A percentile compares a stretch with the other conserved stretches of the same genome.
Conservation (phyloP, 1,140 invertebrate species). For the Euwallacea fornicatus region DNA sequence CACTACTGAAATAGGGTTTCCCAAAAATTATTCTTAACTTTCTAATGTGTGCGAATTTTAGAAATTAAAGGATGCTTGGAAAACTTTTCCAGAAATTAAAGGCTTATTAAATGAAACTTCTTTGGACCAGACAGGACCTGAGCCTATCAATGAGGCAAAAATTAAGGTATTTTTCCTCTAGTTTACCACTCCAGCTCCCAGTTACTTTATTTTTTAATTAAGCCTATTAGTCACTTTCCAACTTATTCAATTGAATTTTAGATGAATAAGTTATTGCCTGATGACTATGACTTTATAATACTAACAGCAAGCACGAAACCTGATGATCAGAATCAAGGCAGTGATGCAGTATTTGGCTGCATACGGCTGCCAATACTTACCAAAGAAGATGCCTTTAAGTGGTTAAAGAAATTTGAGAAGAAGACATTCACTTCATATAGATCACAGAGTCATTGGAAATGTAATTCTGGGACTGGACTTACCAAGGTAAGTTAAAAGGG, state of each 20-base stretch:
- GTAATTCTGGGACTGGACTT: slow-evolving; percentile 8
- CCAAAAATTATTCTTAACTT: background rate
- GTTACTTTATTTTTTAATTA: background rate
- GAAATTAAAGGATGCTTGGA: background rate
- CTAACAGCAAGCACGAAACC: background rate
- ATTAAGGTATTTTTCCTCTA: background rate
- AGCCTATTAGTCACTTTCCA: background rate
- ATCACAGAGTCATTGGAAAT: slow-evolving; percentile 6
- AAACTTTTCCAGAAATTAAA: background rate
- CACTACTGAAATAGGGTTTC: too few species aligned
- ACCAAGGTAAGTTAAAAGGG: slow-evolving; percentile 4
- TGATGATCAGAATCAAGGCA: background rate
- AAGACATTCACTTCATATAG: slow-evolving; percentile 14
- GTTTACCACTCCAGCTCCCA: too few species aligned
- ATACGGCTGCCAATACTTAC: slow-evolving; percentile 11
- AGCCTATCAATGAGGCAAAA: background rate
- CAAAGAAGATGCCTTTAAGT: slow-evolving; percentile 17
- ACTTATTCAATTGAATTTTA: background rate
- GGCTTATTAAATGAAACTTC: background rate
- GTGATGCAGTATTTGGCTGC: slow-evolving; percentile 12
- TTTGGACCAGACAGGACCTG: background rate
- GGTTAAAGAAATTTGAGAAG: slow-evolving; percentile 16
- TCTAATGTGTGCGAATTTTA: background rate
- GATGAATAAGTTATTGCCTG: background rate
- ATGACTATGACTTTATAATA: background rate